Conservation (phyloP, 1,140 invertebrate species). For the Pollicipes pollicipes region DNA sequence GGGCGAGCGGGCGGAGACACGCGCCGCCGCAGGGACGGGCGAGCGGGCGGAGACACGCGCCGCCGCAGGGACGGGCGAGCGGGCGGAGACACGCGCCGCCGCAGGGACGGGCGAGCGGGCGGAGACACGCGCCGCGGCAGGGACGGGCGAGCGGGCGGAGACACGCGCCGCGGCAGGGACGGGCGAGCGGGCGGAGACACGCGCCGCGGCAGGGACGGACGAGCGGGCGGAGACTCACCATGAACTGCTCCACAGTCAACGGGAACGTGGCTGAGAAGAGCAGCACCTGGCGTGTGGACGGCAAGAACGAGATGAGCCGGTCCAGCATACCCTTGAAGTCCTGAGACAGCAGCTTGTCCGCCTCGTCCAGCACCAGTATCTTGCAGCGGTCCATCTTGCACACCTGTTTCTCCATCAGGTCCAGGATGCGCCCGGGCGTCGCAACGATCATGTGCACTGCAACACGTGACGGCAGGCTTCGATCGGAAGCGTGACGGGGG, state of each 20-base stretch:
- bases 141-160: too few species aligned
- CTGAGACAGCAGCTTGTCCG: slow-evolving; percentile 94
- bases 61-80: too few species aligned
- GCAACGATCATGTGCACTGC: slow-evolving; percentile 97
- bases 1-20: too few species aligned
- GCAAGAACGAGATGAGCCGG: slow-evolving; percentile 84
- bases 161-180: too few species aligned
- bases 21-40: too few species aligned
- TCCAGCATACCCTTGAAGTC: slow-evolving; percentile 99
- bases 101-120: too few species aligned
- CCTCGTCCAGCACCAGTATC: slow-evolving; percentile 95
- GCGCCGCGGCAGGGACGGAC: too few species aligned
- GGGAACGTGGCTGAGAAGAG: slow-evolving; percentile 99
- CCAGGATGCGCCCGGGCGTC: slow-evolving; percentile 95
- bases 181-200: too few species aligned
- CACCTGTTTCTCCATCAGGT: slow-evolving; percentile 98
- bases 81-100: too few species aligned
- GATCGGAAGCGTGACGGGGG: slow-evolving; percentile 9
- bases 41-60: too few species aligned
- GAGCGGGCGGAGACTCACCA: slow-evolving; percentile 36
- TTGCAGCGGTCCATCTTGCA: slow-evolving; percentile 89
- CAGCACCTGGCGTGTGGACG: slow-evolving; percentile 87
- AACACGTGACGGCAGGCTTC: too few species aligned
- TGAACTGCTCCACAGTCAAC: slow-evolving; percentile 96
- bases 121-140: too few species aligned